These are phyloP conservation scores for Triplophysa bombifrons DNA, from an alignment of 2,797 vertebrate genomes.

Conservation along the genomic window DNA sequence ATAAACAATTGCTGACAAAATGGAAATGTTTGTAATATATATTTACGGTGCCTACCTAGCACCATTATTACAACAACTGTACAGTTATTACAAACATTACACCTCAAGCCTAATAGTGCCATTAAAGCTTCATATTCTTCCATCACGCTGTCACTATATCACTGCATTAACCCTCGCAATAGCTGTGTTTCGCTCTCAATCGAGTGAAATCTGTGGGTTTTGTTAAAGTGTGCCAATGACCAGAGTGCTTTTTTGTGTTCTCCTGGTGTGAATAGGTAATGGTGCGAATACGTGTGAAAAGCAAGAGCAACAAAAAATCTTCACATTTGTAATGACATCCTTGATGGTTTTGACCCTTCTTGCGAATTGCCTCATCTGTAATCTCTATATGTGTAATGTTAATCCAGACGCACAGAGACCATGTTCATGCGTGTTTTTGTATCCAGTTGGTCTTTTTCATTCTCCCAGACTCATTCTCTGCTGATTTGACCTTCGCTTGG, in stretches of 20 bases:
- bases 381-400: slow-evolving; percentile 20
- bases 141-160: not conserved
- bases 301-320: not conserved
- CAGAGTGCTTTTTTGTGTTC: slow-evolving; percentile 19
- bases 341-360: slow-evolving; percentile 1
- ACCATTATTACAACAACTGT: not conserved
- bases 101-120: not conserved
- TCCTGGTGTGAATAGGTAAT: not conserved
- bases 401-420: not conserved
- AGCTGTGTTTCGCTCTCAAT: not conserved
- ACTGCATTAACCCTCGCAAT: not conserved
- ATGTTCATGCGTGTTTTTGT: slow-evolving; percentile 38
- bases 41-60: not conserved
- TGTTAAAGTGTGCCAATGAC: not conserved
- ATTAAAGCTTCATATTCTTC: slow-evolving; percentile 2
- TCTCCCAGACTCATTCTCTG: slow-evolving; percentile 6
- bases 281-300: not conserved
- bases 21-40: not conserved
- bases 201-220: not conserved
- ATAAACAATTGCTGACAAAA: not conserved
- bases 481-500: slow-evolving; percentile 54
- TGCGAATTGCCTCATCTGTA: slow-evolving; percentile 1
- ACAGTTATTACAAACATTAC: not conserved
- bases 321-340: not conserved
- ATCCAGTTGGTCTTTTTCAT: slow-evolving; percentile 35